phyloP scores from a whole-genome alignment of 2,888 invertebrate species.

The Dolichomitus sp. region DNA sequence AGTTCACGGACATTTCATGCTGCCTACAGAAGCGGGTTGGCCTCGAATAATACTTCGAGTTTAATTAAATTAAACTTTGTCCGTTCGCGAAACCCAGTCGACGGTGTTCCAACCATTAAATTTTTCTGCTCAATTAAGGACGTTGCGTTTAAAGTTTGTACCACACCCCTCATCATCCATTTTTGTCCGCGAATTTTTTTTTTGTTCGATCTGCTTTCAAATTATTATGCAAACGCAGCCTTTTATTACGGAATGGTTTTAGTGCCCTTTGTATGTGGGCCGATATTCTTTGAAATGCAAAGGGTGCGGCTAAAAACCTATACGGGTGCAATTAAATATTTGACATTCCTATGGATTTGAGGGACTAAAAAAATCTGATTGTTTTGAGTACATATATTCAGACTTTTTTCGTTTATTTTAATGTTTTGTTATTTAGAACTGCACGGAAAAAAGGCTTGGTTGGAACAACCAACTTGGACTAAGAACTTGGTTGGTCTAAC shows the following conservation, averaged over 20 bases:
- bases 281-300: too few species aligned
- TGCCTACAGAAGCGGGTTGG: conserved; percentile 15
- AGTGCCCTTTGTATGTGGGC: too few species aligned
- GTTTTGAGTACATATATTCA: neutral
- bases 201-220: conserved; percentile 28
- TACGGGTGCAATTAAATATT: too few species aligned
- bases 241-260: neutral
- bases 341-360: neutral
- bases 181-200: neutral
- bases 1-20: conserved; percentile 34
- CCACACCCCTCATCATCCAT: neutral
- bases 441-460: too few species aligned
- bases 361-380: neutral
- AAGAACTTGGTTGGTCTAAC: too few species aligned
- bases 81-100: conserved; percentile 26
- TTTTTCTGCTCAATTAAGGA: conserved; percentile 66
- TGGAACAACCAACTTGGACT: too few species aligned
- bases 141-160: conserved; percentile 47
- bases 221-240: conserved; percentile 28
- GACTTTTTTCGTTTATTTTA: too few species aligned
- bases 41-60: conserved; percentile 59
- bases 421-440: too few species aligned
- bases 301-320: too few species aligned
- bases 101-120: conserved; percentile 38
- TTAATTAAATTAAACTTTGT: conserved; percentile 69